Conservation (phyloP, 2,797 vertebrate genomes). For the Dicrostonyx torquatus region DNA sequence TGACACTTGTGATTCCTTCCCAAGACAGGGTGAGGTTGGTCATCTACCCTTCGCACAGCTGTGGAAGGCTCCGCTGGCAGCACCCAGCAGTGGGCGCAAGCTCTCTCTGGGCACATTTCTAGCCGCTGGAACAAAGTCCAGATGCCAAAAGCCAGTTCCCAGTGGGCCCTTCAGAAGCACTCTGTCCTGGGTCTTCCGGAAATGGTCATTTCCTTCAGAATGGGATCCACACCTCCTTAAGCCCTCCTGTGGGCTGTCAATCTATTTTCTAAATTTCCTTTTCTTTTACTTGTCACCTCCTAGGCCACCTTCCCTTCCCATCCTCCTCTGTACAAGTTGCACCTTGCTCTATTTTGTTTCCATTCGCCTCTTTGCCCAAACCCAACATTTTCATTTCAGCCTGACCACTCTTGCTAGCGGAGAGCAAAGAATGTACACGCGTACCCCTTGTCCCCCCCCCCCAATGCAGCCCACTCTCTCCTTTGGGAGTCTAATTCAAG, state of each 20-base stretch:
- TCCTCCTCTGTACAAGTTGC: not conserved
- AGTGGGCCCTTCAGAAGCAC: not conserved
- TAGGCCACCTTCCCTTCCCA: not conserved
- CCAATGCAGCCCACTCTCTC: not conserved
- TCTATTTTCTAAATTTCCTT: not conserved
- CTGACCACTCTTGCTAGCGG: not conserved
- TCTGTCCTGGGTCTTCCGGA: not conserved
- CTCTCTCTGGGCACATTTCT: not conserved
- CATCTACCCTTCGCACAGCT: not conserved
- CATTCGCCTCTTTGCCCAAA: not conserved
- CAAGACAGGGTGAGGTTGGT: not conserved
- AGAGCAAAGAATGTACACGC: not conserved
- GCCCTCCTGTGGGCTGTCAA: not conserved
- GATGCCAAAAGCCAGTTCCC: not conserved
- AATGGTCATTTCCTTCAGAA: not conserved
- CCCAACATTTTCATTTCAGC: not conserved
- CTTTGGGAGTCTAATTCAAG: not conserved
- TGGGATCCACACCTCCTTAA: not conserved
- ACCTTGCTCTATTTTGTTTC: not conserved
- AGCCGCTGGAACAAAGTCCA: not conserved
- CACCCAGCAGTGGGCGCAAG: not conserved
- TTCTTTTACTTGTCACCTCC: not conserved
- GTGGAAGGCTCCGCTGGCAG: not conserved
- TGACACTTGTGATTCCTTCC: not conserved
- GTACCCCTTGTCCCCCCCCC: too few relatives aligned